phyloP scores from a whole-genome alignment of 2,888 invertebrate species.

The Luperina nickerlii region DNA sequence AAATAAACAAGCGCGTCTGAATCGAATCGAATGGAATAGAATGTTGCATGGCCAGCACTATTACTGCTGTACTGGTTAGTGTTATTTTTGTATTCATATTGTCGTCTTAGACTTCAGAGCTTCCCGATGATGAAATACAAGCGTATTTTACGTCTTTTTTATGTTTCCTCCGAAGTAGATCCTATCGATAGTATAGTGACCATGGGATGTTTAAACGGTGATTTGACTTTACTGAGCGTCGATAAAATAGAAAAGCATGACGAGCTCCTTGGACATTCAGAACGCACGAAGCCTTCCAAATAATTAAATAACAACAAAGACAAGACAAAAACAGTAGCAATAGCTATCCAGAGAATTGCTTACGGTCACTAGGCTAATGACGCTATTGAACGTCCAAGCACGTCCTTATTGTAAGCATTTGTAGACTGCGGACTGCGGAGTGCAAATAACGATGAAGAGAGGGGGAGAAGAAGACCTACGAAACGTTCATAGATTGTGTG shows the following conservation, averaged over 20 bases:
- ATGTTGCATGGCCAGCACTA: slow-evolving; percentile 58
- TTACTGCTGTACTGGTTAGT: slow-evolving; percentile 28
- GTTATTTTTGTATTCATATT: slow-evolving; percentile 15
- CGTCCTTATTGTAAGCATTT: slow-evolving; percentile 31
- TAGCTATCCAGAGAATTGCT: slow-evolving; percentile 2
- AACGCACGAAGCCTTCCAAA: slow-evolving; percentile 5
- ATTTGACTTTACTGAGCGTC: not conserved
- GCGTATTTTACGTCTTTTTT: slow-evolving; percentile 18
- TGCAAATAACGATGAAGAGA: slow-evolving; percentile 8
- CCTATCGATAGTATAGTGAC: not conserved
- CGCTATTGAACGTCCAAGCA: slow-evolving; percentile 34
- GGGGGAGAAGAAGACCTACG: not conserved
- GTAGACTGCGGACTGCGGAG: not conserved
- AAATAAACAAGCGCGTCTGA: slow-evolving; percentile 71
- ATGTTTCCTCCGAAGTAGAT: slow-evolving; percentile 11
- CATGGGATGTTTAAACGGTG: not conserved
- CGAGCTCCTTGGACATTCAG: not conserved
- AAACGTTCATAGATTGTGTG: not conserved
- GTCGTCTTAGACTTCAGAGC: not conserved
- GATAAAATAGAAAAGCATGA: not conserved
- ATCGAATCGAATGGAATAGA: slow-evolving; percentile 67
- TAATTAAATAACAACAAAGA: slow-evolving; percentile 26
- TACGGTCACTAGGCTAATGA: slow-evolving; percentile 46
- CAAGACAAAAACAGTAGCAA: slow-evolving; percentile 26
- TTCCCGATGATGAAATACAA: not conserved